phyloP scores from a whole-genome alignment of 2,797 vertebrate genomes.

The Remorina albescens region DNA sequence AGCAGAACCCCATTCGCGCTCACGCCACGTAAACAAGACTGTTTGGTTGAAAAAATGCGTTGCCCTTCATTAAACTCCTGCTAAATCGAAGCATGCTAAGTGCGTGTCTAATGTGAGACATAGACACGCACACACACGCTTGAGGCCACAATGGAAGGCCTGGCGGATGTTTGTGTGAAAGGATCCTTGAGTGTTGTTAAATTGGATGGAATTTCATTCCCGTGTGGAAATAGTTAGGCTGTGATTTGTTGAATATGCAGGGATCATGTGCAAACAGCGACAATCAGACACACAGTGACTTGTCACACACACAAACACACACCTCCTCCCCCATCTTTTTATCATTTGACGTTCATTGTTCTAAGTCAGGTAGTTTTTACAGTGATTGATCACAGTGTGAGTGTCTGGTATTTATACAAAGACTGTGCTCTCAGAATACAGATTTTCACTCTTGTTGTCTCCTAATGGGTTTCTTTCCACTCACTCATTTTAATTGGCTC shows the following conservation, averaged over 20 bases:
- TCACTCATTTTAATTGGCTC: constrained; percentile 69
- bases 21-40: constrained; percentile 55
- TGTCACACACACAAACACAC: background rate
- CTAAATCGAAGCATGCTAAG: constrained; percentile 43
- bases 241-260: constrained; percentile 13
- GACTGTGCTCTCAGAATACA: constrained; percentile 40
- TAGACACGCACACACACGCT: background rate
- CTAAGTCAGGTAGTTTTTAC: constrained; percentile 51
- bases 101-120: constrained; percentile 38
- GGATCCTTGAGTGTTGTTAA: constrained; percentile 16
- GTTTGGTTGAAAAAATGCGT: constrained; percentile 55
- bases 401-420: constrained; percentile 56
- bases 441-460: constrained; percentile 49
- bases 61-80: constrained; percentile 53
- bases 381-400: constrained; percentile 66
- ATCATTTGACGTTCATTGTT: constrained; percentile 51
- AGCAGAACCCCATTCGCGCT: constrained; percentile 40
- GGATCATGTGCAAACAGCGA: constrained; percentile 3
- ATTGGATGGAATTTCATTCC: constrained; percentile 6
- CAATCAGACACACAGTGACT: background rate
- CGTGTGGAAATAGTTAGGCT: constrained; percentile 14
- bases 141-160: constrained; percentile 1
- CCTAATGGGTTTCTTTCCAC: constrained; percentile 60
- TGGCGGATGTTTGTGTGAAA: constrained; percentile 21
- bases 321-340: background rate